A percentile compares a stretch with the other conserved stretches of the same genome.
These are phyloP conservation scores for Coenobita brevimanus DNA, from an alignment of 1,140 invertebrate species.

Conservation along the genomic window DNA sequence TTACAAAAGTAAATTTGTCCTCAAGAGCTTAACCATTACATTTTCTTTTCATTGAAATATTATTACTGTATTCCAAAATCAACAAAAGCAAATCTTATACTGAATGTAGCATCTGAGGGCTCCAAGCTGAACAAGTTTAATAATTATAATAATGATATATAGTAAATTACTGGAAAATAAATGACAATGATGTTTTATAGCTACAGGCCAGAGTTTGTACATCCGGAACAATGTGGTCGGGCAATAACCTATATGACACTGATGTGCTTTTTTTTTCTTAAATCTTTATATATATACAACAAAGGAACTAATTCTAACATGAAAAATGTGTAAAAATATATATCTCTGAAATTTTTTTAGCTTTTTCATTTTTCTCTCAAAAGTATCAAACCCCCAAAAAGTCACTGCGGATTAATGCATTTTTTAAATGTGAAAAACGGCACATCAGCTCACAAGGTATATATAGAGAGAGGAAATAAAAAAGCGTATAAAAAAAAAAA, in stretches of 20 bases:
- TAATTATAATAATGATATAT: background rate
- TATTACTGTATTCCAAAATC: background rate
- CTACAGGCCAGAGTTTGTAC: background rate
- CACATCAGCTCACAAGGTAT: slow-evolving; percentile 20
- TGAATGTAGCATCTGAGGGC: background rate
- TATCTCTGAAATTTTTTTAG: background rate
- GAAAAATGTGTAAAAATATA: slow-evolving; percentile 22
- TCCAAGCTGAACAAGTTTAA: no score
- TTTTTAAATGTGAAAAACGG: slow-evolving; percentile 27
- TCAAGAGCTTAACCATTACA: no score
- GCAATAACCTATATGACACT: background rate
- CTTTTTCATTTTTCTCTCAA: background rate
- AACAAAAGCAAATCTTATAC: background rate
- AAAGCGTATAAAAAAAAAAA: slow-evolving; percentile 18
- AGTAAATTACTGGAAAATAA: no score
- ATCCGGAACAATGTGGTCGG: no score
- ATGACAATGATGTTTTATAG: background rate
- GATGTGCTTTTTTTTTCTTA: slow-evolving; percentile 25
- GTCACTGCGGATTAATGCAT: background rate
- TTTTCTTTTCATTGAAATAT: no score
- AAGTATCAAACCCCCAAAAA: background rate
- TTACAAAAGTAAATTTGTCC: no score
- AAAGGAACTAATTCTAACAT: slow-evolving; percentile 20
- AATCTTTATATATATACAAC: background rate
- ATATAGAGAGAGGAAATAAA: slow-evolving; percentile 19